Base-by-base conservation (phyloP, 2,888 invertebrate genomes). In the Tortricodes alternella region DNA sequence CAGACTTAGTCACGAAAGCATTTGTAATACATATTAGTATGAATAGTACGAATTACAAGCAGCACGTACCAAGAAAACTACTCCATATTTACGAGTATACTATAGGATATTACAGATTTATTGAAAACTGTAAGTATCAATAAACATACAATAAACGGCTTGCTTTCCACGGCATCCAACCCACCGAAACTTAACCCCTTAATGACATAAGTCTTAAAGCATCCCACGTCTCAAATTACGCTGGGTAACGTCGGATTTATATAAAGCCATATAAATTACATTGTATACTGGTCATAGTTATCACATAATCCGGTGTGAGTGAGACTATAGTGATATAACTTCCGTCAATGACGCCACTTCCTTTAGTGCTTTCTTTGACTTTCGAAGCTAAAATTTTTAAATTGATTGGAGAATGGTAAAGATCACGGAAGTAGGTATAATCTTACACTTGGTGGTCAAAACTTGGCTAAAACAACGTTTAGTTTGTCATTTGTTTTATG, bases 261-360 rank as follows among this genome's bases (percentile, higher is more conserved):
- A 19, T 48, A 55, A 55, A 41, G 13, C 6, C 27, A 41, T 39
- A 48, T 43, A 49, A 41, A 49, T 55, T 49, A 55, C 48, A 35
- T 37, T 35, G 55, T 43, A 46, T 55, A 43, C 48, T 24, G 48
- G 27, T 37, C 46, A 41, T 53, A 39, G 46, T 49, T 55, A 55
- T 48, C 29, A 35, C 37, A 50, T 56, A 37, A 50, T 50, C 27
- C 29, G 35, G 24, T 21, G 24, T 35, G 15, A 24, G 29, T 43
- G 41, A 19, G n/a, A n/a, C n/a, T 53, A 35, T 32, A 48, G 19
- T 56, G 43, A 44, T 50, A 43, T 50, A 56, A 56, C 50, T 50
- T 56, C 56, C 56, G 56, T 38, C 41, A 23, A n/a, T n/a, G n/a
- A n/a, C n/a, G 32, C 16, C 52, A 59, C 48, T 51, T 59, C 59